Evolutionary conservation across 2,113 vertebrate species (phyloP).

Genomic region (Ammospiza caudacuta): DNA sequence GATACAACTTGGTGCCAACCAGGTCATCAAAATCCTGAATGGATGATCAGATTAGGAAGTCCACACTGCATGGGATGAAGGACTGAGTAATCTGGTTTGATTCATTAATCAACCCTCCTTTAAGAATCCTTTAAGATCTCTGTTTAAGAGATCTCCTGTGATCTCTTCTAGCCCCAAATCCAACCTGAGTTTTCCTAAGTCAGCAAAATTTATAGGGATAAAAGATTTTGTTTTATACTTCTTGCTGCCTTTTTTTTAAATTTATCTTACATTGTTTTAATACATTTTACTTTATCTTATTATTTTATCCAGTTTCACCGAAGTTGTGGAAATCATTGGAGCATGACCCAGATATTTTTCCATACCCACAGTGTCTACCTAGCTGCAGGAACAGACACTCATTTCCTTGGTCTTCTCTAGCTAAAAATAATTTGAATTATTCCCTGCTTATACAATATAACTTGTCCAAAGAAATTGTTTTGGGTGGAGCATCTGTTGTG

Average conservation of each 20-base stretch:
- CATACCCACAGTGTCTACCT: not conserved
- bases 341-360: not conserved
- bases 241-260: rapidly evolving
- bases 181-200: not conserved
- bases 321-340: not conserved
- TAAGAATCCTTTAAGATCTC: not conserved
- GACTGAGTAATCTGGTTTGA: not conserved
- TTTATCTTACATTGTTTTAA: not conserved
- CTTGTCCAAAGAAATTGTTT: not conserved
- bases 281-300: not conserved
- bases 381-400: not conserved
- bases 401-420: not conserved
- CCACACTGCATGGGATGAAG: not conserved
- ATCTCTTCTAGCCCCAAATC: not conserved
- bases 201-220: not conserved
- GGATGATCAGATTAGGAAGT: not conserved
- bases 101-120: not conserved
- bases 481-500: not conserved
- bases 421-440: not conserved
- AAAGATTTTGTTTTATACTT: not conserved
- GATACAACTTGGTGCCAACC: not conserved
- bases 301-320: not conserved
- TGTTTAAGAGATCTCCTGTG: not conserved
- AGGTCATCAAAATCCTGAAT: not conserved
- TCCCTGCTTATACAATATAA: not conserved